phyloP scores from a whole-genome alignment of 2,113 vertebrate species.

The Connochaetes taurinus region DNA sequence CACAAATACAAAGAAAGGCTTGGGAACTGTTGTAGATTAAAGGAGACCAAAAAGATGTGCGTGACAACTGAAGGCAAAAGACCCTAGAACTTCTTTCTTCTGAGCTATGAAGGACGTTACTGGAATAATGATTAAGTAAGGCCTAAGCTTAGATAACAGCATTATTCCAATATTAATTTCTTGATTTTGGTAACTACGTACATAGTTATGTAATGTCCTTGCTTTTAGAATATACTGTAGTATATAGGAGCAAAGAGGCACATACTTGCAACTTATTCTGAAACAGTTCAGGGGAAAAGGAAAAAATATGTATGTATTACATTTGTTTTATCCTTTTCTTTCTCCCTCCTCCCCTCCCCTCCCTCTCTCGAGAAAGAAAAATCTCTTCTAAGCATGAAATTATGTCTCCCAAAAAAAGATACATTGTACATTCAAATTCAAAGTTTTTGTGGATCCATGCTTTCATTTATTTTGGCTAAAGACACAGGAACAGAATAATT shows the following conservation, averaged over 20 bases:
- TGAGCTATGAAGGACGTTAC: neutral
- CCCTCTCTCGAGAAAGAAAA: neutral
- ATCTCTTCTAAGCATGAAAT: neutral
- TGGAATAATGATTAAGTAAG: neutral
- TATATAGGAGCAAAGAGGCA: neutral
- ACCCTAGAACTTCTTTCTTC: neutral
- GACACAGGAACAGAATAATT: neutral
- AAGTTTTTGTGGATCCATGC: neutral
- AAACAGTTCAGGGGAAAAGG: no score
- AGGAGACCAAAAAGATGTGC: neutral
- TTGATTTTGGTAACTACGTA: neutral
- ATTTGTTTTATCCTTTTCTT: neutral
- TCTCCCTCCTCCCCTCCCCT: neutral
- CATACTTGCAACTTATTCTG: neutral
- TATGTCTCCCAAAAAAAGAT: neutral
- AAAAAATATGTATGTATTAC: neutral
- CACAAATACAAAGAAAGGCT: neutral
- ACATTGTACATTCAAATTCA: neutral
- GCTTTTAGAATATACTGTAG: neutral
- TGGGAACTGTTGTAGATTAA: neutral
- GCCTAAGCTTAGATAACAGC: neutral
- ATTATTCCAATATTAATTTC: neutral
- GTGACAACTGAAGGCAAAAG: neutral
- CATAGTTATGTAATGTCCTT: neutral
- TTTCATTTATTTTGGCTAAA: neutral